Base-by-base conservation (phyloP, 2,113 vertebrate species). In the Mesembrinibis cayennensis region DNA sequence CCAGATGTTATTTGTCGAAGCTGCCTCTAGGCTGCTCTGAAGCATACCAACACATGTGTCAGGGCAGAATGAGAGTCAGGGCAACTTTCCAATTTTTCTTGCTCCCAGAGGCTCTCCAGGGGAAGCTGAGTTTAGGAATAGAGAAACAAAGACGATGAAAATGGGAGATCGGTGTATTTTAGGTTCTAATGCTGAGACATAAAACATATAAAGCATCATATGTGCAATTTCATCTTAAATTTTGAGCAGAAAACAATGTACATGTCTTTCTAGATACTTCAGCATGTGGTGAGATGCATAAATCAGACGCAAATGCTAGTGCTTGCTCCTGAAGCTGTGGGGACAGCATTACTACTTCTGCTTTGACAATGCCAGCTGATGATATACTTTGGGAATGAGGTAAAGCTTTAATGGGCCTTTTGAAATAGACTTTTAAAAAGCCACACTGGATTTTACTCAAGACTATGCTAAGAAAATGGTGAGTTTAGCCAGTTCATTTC, bases 1-100 rank as follows among this genome's bases (percentile, higher is more conserved):
- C 95, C 96, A 96, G 93, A 97, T 97, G 96, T 93, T 94, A 87
- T 96, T 96, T 96, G 91, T 95, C 9, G 62, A 90, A 89, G 84
- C 89, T 96, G 93, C 95, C 96, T 95, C 89, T 95, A 91, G 97
- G 93, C 93, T 93, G 82, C 91, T 96, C 91, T 91, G 73, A 89
- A 95, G 66, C 93, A 82, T 87, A 95, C 89, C 94, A 96, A 87
- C 87, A 79, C 80, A 29, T 96, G 93, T 89, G 89, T 82, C 91
- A 93, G 93, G 87, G 87, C 80, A 95, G 87, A 94, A 96, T 80
- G 80, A 92, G 94, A 91, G 52, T 84, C 89, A 95, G 89, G 97
- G 93, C 91, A 95, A 87, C 94, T 87, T 96, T 94, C 95, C 97
- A 96, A 82, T 91, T 95, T 83, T 67, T 94, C 78, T 89, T 94